phyloP scores from a whole-genome alignment of 2,797 vertebrate species.

The Todus mexicanus region DNA sequence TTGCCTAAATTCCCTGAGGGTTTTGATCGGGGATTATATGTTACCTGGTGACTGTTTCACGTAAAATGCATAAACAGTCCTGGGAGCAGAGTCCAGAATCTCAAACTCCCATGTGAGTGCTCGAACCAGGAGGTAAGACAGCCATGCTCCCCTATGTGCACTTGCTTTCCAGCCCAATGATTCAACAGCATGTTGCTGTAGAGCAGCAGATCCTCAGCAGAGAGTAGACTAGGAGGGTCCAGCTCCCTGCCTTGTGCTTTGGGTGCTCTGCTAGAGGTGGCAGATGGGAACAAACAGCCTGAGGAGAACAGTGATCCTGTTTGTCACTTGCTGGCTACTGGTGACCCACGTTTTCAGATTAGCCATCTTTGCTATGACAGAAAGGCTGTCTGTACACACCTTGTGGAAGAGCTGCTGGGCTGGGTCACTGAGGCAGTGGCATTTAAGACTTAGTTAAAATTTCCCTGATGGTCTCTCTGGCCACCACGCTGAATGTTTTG shows the following conservation, averaged over 20 bases:
- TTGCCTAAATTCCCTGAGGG: neutral
- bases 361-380: neutral
- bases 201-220: neutral
- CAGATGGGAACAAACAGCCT: neutral
- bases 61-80: constrained; percentile 39
- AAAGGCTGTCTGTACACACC: neutral
- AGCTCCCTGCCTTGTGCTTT: neutral
- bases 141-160: neutral
- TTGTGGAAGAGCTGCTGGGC: neutral
- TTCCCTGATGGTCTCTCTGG: neutral
- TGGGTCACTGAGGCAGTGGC: neutral
- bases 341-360: neutral
- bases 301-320: neutral
- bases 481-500: neutral
- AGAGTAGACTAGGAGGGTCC: neutral
- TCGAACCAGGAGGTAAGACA: neutral
- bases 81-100: constrained; percentile 30
- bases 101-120: neutral
- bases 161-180: neutral
- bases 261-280: neutral
- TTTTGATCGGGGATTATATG: constrained; percentile 24
- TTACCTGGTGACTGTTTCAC: constrained; percentile 52
- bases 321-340: neutral
- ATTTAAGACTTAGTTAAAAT: neutral
- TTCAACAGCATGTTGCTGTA: neutral